Evolutionary conservation across 2,113 vertebrate species (phyloP).

Genomic region (Electrona antarctica): DNA sequence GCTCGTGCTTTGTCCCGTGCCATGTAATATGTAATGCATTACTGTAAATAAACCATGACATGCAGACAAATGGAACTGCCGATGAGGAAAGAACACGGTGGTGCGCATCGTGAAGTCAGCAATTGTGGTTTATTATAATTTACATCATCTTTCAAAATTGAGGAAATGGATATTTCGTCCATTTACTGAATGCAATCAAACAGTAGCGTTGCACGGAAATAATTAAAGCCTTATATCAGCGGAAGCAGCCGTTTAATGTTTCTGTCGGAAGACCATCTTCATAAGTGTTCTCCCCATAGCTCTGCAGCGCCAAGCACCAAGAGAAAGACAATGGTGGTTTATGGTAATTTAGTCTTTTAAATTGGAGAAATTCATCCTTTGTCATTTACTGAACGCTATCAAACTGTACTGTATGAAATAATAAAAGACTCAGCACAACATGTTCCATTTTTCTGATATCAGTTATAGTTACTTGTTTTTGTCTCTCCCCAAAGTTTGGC

Average conservation of each 20-base stretch:
- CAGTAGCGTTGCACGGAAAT: neutral
- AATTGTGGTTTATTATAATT: neutral
- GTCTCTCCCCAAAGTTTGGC: neutral
- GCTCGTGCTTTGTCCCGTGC: too few relatives aligned
- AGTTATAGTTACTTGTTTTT: too few relatives aligned
- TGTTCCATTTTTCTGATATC: too few relatives aligned
- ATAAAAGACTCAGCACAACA: too few relatives aligned
- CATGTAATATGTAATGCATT: too few relatives aligned
- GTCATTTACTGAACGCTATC: too few relatives aligned
- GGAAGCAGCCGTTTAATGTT: conserved; percentile 5
- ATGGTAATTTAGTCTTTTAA: too few relatives aligned
- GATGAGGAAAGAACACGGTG: too few relatives aligned
- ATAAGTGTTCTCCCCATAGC: neutral
- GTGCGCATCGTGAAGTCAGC: too few relatives aligned
- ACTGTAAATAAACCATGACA: neutral
- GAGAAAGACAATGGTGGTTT: neutral
- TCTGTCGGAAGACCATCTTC: conserved; percentile 2
- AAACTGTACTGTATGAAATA: too few relatives aligned
- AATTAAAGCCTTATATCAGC: neutral
- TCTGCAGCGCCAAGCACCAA: neutral
- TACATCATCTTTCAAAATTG: neutral
- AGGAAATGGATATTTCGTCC: neutral
- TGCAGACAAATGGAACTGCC: neutral
- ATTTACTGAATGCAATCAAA: neutral
- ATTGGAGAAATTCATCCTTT: too few relatives aligned